These are phyloP conservation scores for Clunio marinus DNA, from an alignment of 2,888 invertebrate genomes.

Conservation along the genomic window DNA sequence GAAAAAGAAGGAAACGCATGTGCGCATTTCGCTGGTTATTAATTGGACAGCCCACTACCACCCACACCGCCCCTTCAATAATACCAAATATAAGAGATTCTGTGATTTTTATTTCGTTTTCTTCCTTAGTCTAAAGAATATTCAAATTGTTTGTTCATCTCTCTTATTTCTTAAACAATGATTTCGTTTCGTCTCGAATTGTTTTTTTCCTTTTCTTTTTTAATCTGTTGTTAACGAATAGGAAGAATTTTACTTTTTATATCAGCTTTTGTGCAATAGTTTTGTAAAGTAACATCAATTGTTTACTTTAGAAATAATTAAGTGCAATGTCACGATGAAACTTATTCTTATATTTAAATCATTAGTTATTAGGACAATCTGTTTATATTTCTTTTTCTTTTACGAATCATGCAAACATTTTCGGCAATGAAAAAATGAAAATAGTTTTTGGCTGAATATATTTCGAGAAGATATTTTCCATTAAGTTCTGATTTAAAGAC, in stretches of 20 bases:
- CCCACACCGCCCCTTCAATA: background rate
- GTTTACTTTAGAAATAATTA: background rate
- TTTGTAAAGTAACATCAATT: background rate
- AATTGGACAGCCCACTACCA: background rate
- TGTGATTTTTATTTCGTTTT: slow-evolving; percentile 10
- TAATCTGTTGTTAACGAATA: background rate
- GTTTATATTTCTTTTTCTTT: background rate
- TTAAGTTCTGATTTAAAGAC: background rate
- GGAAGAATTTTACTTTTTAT: no score
- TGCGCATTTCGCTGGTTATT: background rate
- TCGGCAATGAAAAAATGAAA: background rate
- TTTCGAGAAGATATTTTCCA: background rate
- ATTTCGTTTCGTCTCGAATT: background rate
- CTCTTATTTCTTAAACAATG: no score
- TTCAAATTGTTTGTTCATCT: no score
- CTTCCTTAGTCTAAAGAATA: background rate
- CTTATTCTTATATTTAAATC: background rate
- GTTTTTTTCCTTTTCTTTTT: background rate
- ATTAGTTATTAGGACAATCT: background rate
- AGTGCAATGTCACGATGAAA: slow-evolving; percentile 4
- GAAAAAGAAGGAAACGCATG: no score
- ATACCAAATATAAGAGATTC: background rate
- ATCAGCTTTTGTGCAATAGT: slow-evolving; percentile 5
- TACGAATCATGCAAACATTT: no score
- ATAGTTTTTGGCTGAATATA: background rate